A percentile compares a stretch with the other conserved stretches of the same genome.
These are phyloP conservation scores for Paratrypauchen microcephalus DNA, from an alignment of 2,797 vertebrate genomes.

Conservation along the genomic window DNA sequence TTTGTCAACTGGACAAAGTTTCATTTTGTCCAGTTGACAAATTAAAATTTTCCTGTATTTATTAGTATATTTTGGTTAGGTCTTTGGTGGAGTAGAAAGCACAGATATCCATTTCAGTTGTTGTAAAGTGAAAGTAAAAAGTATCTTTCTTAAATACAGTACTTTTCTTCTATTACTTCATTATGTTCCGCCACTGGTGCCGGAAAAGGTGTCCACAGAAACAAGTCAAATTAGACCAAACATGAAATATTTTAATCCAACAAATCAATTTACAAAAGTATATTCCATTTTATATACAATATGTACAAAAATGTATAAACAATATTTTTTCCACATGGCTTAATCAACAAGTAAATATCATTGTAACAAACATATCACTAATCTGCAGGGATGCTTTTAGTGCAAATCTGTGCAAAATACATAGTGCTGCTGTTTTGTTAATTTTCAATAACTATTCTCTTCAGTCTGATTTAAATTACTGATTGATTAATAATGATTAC, in stretches of 20 bases:
- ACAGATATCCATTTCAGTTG: too few species aligned
- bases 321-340: slow-evolving; percentile 70
- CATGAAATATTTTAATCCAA: slow-evolving; percentile 79
- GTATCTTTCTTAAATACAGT: too few species aligned
- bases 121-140: too few species aligned
- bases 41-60: too few species aligned
- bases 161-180: too few species aligned
- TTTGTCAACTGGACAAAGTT: too few species aligned
- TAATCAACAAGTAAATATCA: slow-evolving; percentile 71
- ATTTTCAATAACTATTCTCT: slow-evolving; percentile 59
- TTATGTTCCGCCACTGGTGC: too few species aligned
- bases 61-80: too few species aligned
- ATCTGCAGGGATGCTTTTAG: slow-evolving; percentile 73
- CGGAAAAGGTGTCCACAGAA: slow-evolving; percentile 15
- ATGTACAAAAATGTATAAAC: slow-evolving; percentile 79
- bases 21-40: too few species aligned
- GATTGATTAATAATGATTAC: slow-evolving; percentile 30
- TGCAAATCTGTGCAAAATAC: slow-evolving; percentile 77
- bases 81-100: too few species aligned
- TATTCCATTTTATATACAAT: slow-evolving; percentile 85
- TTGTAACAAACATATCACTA: slow-evolving; percentile 67
- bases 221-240: slow-evolving; percentile 64
- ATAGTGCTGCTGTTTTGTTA: slow-evolving; percentile 70
- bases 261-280: slow-evolving; percentile 83
- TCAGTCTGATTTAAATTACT: slow-evolving; percentile 40